These are phyloP conservation scores for Apamea sordens DNA, from an alignment of 2,888 invertebrate genomes.

Conservation along the genomic window DNA sequence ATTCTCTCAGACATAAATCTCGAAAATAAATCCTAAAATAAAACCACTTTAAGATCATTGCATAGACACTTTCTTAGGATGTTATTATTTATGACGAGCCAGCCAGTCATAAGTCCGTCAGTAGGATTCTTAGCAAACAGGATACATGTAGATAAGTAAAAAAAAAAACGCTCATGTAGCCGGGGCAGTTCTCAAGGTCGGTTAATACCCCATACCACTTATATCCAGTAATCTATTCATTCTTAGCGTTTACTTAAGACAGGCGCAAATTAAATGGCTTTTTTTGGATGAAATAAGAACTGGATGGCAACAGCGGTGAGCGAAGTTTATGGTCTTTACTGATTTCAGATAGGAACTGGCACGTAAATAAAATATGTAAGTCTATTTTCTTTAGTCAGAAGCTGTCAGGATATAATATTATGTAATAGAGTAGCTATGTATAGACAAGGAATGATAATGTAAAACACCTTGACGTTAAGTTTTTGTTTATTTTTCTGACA, in stretches of 20 bases:
- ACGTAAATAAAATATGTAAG: neutral
- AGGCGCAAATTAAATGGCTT: conserved; percentile 53
- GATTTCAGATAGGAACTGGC: conserved; percentile 30
- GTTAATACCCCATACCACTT: conserved; percentile 67
- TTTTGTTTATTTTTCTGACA: neutral
- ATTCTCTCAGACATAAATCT: neutral
- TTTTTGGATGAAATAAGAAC: conserved; percentile 46
- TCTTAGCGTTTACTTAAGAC: conserved; percentile 64
- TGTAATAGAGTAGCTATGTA: too few relatives aligned
- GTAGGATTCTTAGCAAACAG: conserved; percentile 55
- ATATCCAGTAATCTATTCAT: conserved; percentile 68
- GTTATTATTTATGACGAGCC: conserved; percentile 34
- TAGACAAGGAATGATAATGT: neutral
- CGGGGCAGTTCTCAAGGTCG: conserved; percentile 69
- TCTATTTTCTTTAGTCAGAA: neutral
- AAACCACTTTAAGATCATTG: conserved; percentile 25
- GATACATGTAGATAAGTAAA: conserved; percentile 54
- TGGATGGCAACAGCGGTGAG: conserved; percentile 1
- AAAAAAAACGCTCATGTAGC: conserved; percentile 49
- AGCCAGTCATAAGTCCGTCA: conserved; percentile 48
- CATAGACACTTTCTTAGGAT: conserved; percentile 20
- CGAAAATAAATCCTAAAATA: conserved; percentile 13
- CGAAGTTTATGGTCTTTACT: conserved; percentile 47
- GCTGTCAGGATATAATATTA: neutral
- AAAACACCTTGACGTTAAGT: neutral